Evolutionary conservation across 1,140 invertebrate genomes (phyloP), one percentile per base, ranked within the genome.

Genomic region (Neodiprion pinetum): DNA sequence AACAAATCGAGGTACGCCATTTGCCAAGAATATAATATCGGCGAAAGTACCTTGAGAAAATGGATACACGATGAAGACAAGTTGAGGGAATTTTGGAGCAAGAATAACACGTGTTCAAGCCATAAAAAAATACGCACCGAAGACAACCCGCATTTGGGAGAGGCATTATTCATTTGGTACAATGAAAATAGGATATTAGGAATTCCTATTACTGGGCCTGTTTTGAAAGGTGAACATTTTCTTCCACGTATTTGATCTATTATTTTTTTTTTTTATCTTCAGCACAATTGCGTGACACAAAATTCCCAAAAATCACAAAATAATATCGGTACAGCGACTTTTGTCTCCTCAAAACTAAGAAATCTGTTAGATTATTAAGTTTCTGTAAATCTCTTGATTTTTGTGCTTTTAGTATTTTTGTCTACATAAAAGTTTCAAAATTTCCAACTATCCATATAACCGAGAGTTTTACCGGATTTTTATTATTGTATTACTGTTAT

Each of bases 121-220:
- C 74, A 71, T 12, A 75, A 71, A n/a, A 75, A 75, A 40, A 40
- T 72, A 11, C 70, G 71, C 1, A 11, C 28, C 9, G 74, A 75
- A 8, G 74, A 75, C 67, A 75, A 77, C 71, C 73, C 74, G 8
- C 72, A 78, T 49, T 66, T 78, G 3, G 75, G 70, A 11, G 77
- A 76, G 71, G 77, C 74, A 4, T 28, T 74, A 17, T 74, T 74
- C 48, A 70, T 73, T 9, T 78, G 77, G 77, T 78, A 76, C 66
- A 78, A 70, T 48, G 70, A 72, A 11, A 72, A 76, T 68, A 76
- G 72, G 23, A 49, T 72, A 49, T 61, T 73, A 72, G 72, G 74
- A 9, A 17, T 78, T 49, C 77, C 71, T 47, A 14, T 78, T 17
- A 76, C 72, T 9, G 68, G 71, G n/a, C 70, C 73, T 17, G 67